Evolutionary conservation across 2,797 vertebrate genomes (phyloP).

Genomic region (Meda fulgida): DNA sequence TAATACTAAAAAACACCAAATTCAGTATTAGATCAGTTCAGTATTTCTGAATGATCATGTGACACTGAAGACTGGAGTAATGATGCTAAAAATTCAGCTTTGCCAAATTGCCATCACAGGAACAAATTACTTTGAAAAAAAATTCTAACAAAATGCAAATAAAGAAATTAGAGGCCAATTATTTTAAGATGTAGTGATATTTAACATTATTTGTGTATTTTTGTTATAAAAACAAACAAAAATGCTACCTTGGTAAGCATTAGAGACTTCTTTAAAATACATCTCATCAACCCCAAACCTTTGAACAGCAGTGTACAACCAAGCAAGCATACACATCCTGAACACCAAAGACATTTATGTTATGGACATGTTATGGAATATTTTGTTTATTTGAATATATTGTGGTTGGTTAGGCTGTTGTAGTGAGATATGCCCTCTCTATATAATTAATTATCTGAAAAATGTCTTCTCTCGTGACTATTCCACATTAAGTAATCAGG

Average conservation of each 20-base stretch:
- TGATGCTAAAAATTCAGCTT: not conserved
- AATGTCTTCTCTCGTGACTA: too few species aligned
- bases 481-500: too few species aligned
- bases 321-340: not conserved
- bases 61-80: not conserved
- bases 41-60: not conserved
- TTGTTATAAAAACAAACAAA: not conserved
- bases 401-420: too few species aligned
- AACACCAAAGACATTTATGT: not conserved
- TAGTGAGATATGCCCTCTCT: too few species aligned
- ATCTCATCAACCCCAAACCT: not conserved
- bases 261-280: not conserved
- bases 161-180: not conserved
- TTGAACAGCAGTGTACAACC: not conserved
- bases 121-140: not conserved
- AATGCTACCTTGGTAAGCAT: not conserved
- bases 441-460: too few species aligned
- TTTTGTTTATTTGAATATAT: too few species aligned
- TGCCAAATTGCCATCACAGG: not conserved
- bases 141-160: not conserved
- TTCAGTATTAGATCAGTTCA: not conserved
- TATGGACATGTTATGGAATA: too few species aligned
- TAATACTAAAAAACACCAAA: not conserved
- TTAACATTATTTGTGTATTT: too few species aligned
- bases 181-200: not conserved